Base-by-base conservation (phyloP, 2,888 invertebrate genomes). In the Frankliniella intonsa region DNA sequence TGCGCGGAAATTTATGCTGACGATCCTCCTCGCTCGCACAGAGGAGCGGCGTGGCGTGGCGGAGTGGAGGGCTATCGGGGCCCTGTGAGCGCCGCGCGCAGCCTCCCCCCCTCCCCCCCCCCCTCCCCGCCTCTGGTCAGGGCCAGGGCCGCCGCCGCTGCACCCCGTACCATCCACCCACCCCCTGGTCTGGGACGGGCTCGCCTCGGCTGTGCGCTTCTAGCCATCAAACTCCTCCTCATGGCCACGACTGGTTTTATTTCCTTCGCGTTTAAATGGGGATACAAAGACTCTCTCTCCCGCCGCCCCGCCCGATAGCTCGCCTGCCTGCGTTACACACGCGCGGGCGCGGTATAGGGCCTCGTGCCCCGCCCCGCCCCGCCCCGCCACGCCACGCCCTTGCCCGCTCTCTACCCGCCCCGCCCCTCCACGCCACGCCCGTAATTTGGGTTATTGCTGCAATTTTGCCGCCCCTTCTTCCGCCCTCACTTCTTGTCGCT, bases 381-480 rank as follows among this genome's bases (percentile, higher is more conserved):
- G 55, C 55, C 55, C 55, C 55, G 55, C 55, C 55, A 10, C 55
- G 55, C 55, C 55, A 11, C 55, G 55, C 55, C 55, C 55, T 17
- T 17, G 17, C 55, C 14, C 55, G 17, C 55, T 11, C 55, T 19
- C 55, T 12, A 19, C 55, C 55, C 55, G 55, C 55, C 55, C 17
- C 55, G 55, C 55, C 55, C 55, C 55, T 14, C 55, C 55, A 7
- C 55, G 55, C 55, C 55, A 14, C 55, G 55, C 55, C 55, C 55
- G 69, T 76, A 76, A 76, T 76, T 76, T 76, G 69, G 69, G 69
- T 76, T 76, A 76, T 76, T 76, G 69, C 69, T 25, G 69, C 69
- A 76, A 76, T 76, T 76, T 76, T 76, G 22, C 69, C 25, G 22
- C 25, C 25, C 69, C 69, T 22, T 76, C 69, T 22, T 38, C 38